phyloP scores from a whole-genome alignment of 2,797 vertebrate species.

The Lepus oiostolus region DNA sequence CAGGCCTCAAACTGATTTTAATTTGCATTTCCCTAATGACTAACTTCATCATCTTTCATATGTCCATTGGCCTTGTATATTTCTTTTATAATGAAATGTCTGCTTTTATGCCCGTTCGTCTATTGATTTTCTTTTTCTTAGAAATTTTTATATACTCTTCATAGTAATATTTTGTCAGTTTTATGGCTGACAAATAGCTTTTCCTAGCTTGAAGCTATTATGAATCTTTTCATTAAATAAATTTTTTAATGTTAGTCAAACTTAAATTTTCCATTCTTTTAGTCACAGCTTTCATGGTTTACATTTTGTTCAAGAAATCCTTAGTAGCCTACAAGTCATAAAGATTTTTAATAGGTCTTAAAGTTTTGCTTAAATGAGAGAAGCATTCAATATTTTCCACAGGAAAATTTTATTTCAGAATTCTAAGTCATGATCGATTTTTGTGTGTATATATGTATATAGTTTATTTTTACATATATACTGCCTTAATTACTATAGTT shows the following conservation, averaged over 20 bases:
- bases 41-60: not conserved
- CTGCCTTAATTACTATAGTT: not conserved
- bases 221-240: conserved; percentile 19
- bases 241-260: not conserved
- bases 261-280: conserved; percentile 17
- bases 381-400: not conserved
- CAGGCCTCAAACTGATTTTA: not conserved
- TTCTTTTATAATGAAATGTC: not conserved
- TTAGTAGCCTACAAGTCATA: not conserved
- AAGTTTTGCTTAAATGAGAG: not conserved
- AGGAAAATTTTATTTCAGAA: conserved; percentile 16
- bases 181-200: conserved; percentile 38
- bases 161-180: conserved; percentile 31
- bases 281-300: conserved; percentile 2
- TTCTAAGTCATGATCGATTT: not conserved
- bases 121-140: conserved; percentile 11
- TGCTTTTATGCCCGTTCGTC: not conserved
- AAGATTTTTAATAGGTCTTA: not conserved
- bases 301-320: conserved; percentile 43
- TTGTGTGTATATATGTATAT: not conserved
- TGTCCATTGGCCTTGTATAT: not conserved
- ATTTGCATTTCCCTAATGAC: not conserved
- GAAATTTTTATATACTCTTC: not conserved
- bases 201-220: not conserved
- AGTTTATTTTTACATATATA: not conserved